Conservation (phyloP, 2,888 invertebrate species). For the Drosophila peninsularis region DNA sequence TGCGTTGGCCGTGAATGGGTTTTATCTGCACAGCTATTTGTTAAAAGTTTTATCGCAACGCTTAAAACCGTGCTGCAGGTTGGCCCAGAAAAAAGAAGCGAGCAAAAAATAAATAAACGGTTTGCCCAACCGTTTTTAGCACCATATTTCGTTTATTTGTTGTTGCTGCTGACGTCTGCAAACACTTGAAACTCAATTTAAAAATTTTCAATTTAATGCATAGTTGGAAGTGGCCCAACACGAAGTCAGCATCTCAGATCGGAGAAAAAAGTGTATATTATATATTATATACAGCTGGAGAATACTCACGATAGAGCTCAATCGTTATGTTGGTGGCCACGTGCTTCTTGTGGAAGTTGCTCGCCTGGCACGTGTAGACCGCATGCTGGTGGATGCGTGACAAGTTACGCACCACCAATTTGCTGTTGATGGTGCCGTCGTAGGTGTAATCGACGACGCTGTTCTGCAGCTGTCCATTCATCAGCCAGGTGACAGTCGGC, state of each 20-base stretch:
- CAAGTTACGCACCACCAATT: constrained; percentile 87
- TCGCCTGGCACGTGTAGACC: constrained; percentile 91
- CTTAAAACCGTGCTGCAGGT: constrained; percentile 50
- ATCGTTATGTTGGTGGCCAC: constrained; percentile 89
- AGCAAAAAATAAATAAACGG: constrained; percentile 53
- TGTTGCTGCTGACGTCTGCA: constrained; percentile 17
- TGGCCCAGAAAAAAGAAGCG: neutral
- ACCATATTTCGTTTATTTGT: constrained; percentile 50
- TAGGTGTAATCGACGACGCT: constrained; percentile 84
- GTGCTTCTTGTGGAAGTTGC: constrained; percentile 87
- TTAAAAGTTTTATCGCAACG: constrained; percentile 78
- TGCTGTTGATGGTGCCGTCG: constrained; percentile 86
- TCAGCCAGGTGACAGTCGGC: constrained; percentile 91
- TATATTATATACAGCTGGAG: neutral
- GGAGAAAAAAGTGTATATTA: neutral
- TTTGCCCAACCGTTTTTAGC: constrained; percentile 63
- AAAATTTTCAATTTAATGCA: constrained; percentile 34
- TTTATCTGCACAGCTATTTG: constrained; percentile 76
- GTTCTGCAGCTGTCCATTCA: constrained; percentile 86
- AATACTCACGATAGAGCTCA: constrained; percentile 90
- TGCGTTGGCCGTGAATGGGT: constrained; percentile 24
- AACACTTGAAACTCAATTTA: constrained; percentile 48
- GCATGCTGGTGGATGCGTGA: constrained; percentile 90
- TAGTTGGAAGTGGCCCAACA: constrained; percentile 21
- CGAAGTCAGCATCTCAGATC: constrained; percentile 13